A percentile compares a stretch with the other conserved stretches of the same genome.
phyloP scores from a whole-genome alignment of 2,113 vertebrate species.

The Chlorodrepanis virens region DNA sequence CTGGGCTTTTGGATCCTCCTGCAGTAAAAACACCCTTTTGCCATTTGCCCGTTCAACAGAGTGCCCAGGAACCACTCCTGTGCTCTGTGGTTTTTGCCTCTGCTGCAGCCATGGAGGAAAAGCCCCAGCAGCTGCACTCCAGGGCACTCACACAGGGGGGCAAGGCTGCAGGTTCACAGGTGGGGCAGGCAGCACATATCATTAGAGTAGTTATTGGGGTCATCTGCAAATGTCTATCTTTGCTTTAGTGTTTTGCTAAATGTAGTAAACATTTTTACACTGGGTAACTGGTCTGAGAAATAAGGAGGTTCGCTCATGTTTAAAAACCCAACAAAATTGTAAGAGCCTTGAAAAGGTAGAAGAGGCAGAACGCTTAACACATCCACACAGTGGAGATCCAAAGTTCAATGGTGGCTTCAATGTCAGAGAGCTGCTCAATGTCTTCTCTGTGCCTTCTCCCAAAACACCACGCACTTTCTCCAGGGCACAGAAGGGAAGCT shows the following conservation, averaged over 20 bases:
- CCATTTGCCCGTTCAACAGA: neutral
- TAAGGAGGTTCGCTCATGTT: neutral
- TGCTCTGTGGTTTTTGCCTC: neutral
- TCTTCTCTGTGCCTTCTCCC: neutral
- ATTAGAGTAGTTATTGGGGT: neutral
- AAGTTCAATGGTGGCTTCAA: neutral
- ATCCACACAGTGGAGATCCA: neutral
- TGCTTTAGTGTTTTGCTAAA: neutral
- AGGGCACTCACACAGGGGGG: fast-evolving
- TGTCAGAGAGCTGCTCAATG: neutral
- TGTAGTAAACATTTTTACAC: neutral
- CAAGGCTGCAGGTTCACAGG: neutral
- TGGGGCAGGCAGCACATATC: neutral
- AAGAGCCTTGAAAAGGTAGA: neutral
- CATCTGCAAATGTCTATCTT: neutral
- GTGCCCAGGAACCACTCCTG: neutral
- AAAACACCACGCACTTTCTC: neutral
- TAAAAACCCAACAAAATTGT: neutral
- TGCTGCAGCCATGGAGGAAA: neutral
- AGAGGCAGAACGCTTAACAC: neutral
- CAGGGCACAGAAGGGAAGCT: neutral
- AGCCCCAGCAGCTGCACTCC: neutral
- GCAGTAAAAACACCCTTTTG: neutral
- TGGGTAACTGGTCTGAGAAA: neutral
- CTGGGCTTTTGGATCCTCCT: neutral